Conservation (phyloP, 2,113 vertebrate genomes). For the Oxyruncus cristatus region DNA sequence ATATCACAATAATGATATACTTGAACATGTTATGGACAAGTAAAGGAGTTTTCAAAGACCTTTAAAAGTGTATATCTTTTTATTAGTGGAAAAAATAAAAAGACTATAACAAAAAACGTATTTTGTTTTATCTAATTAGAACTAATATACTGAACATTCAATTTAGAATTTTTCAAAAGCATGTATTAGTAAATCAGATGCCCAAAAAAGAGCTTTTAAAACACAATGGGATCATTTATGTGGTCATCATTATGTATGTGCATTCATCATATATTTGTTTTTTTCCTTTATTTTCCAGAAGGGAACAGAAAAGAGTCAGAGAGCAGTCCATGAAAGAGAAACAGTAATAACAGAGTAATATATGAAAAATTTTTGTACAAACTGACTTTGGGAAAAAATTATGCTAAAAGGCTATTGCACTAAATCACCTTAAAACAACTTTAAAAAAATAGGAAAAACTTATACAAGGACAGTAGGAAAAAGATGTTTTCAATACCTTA, state of each 20-base stretch:
- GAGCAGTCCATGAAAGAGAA: neutral
- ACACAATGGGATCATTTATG: neutral
- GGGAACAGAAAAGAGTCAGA: neutral
- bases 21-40: neutral
- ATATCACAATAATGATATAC: neutral
- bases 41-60: neutral
- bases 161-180: neutral
- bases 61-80: neutral
- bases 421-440: neutral
- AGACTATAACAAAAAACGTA: neutral
- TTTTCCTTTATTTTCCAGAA: neutral
- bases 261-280: neutral
- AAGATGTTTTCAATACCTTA: neutral
- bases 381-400: neutral
- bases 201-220: neutral
- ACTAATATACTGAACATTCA: neutral
- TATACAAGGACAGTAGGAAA: neutral
- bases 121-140: neutral
- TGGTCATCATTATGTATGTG: neutral
- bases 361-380: neutral
- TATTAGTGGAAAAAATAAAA: neutral
- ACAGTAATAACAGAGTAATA: neutral
- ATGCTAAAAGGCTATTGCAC: neutral
- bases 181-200: neutral
- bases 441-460: neutral